phyloP scores from a whole-genome alignment of 2,888 invertebrate species.

The Hetaerina titia region DNA sequence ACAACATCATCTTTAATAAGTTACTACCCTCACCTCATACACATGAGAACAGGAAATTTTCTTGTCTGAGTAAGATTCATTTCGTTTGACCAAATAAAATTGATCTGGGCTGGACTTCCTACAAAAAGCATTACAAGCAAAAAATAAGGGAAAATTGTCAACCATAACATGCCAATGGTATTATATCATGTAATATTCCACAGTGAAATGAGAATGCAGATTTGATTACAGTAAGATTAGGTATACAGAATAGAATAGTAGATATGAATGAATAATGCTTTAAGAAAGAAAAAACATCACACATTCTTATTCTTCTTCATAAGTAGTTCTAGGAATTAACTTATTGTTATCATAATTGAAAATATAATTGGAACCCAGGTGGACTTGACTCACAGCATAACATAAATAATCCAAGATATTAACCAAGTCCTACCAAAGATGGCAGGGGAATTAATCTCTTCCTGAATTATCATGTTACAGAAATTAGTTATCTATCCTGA shows the following conservation, averaged over 20 bases:
- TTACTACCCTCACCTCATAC: constrained; percentile 49
- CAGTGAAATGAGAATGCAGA: background rate
- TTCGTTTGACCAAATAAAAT: constrained; percentile 11
- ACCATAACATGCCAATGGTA: background rate
- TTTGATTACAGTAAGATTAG: background rate
- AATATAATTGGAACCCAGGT: too few relatives aligned
- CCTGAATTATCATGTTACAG: too few relatives aligned
- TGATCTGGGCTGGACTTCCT: constrained; percentile 53
- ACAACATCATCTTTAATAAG: background rate
- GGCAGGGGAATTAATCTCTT: too few relatives aligned
- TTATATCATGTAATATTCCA: background rate
- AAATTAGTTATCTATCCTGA: too few relatives aligned
- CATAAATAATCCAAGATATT: too few relatives aligned
- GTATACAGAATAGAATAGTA: background rate
- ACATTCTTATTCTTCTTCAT: background rate
- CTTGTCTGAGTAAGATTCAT: constrained; percentile 3
- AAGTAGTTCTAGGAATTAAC: too few relatives aligned
- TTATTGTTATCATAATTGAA: too few relatives aligned
- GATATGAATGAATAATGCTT: background rate
- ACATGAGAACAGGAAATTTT: constrained; percentile 43
- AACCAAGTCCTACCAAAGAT: too few relatives aligned
- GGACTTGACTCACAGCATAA: too few relatives aligned
- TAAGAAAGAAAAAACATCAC: background rate
- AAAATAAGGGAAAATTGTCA: background rate
- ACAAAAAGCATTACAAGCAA: background rate